Evolutionary conservation across 2,888 invertebrate species (phyloP), one percentile per base, ranked within the genome.

Genomic region (Norana najaformis): DNA sequence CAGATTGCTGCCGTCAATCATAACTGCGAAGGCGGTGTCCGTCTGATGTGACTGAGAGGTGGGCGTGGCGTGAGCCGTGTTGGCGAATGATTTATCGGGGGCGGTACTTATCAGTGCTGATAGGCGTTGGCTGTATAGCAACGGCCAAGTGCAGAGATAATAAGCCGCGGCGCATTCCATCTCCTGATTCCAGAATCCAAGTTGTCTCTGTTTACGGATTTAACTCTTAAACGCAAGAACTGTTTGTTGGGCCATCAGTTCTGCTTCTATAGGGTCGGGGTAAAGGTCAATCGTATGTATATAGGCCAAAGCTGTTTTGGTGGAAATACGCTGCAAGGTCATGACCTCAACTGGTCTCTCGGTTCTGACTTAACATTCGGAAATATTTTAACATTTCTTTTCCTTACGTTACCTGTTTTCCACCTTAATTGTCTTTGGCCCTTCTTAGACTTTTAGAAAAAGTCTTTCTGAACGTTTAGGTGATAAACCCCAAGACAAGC

Each of bases 21-120:
- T 69, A 69, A 69, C 69, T 69, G n/a, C 69, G n/a, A n/a, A 69
- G 69, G 69, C 69, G 69, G 69, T 69, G 69, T n/a, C 69, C n/a
- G 69, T 69, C n/a, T 69, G 69, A 69, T 69, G 69, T 69, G 69
- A 69, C n/a, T 30, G 69, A 69, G 69, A n/a, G 69, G 30, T n/a
- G 69, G 69, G 69, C n/a, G 69, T 69, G 69, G 30, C 69, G 30
- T 69, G 30, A 30, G 30, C 30, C 8, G 69, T 30, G 8, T 30
- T n/a, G 69, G n/a, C 69, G 69, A 69, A 69, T n/a, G 69, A 69
- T 69, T 69, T 69, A 69, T 69, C 69, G 69, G 69, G 69, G 69
- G 69, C 69, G 69, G 69, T 30, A n/a, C 69, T 69, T 69, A n/a
- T 30, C 69, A 16, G 69, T 11, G 30, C 13, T 69, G 69, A 69